Evolutionary conservation across 2,113 vertebrate genomes (phyloP).

Genomic region (Gavialis gangeticus): DNA sequence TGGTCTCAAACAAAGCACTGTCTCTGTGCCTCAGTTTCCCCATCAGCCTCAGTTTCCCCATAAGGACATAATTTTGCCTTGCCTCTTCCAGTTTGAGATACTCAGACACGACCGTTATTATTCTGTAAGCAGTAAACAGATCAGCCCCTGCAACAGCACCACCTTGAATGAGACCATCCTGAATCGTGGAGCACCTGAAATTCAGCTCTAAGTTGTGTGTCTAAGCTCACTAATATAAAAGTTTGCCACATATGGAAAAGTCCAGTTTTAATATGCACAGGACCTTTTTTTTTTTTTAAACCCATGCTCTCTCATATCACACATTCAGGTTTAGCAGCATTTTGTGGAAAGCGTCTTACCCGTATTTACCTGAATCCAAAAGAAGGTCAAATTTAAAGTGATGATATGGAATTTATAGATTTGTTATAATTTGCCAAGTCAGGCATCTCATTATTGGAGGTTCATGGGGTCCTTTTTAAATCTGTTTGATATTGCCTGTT

Average conservation of each 20-base stretch:
- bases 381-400: no score
- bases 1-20: not conserved
- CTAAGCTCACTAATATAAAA: not conserved
- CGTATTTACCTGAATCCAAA: no score
- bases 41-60: not conserved
- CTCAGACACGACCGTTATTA: not conserved
- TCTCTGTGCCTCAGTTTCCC: not conserved
- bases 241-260: not conserved
- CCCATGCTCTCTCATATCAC: not conserved
- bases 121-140: not conserved
- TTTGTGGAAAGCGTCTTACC: not conserved
- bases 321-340: not conserved
- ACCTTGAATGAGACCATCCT: not conserved
- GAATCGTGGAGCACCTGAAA: not conserved
- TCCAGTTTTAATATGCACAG: not conserved
- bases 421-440: no score
- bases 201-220: not conserved
- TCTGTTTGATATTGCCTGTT: no score
- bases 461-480: no score
- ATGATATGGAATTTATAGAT: no score
- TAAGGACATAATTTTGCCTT: not conserved
- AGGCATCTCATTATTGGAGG: no score
- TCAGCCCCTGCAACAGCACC: not conserved
- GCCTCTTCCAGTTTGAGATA: not conserved
- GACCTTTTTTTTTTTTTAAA: not conserved